Conservation (phyloP, 2,113 vertebrate species). For the Carassius carassius region DNA sequence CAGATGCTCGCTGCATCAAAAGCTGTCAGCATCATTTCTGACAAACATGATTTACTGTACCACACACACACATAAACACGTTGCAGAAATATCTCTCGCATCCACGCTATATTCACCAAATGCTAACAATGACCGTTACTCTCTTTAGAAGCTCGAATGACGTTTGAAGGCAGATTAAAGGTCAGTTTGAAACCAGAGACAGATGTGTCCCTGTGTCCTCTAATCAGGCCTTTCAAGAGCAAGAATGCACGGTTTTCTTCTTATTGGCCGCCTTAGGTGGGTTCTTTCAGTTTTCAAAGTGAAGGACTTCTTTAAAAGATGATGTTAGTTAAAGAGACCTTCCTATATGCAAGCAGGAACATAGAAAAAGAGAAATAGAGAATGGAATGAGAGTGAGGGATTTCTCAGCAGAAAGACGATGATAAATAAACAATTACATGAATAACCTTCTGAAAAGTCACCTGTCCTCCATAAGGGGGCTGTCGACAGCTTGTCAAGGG, state of each 20-base stretch:
- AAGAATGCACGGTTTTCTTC: conserved; percentile 4
- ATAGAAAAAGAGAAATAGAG: conserved; percentile 22
- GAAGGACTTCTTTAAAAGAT: conserved; percentile 45
- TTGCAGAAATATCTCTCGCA: neutral
- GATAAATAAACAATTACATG: conserved; percentile 82
- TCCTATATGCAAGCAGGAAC: conserved; percentile 15
- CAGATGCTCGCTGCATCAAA: conserved; percentile 47
- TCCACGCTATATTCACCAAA: neutral
- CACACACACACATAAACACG: conserved; percentile 12
- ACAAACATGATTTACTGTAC: conserved; percentile 57
- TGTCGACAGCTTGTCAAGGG: conserved; percentile 90
- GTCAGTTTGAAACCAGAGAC: conserved; percentile 29
- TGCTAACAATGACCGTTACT: conserved; percentile 20
- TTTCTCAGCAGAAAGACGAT: conserved; percentile 55
- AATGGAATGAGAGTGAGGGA: conserved; percentile 47
- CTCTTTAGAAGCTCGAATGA: conserved; percentile 13
- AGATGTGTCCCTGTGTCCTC: conserved; percentile 29
- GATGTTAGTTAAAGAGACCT: conserved; percentile 40
- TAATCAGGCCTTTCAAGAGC: conserved; percentile 16
- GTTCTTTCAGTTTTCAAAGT: conserved; percentile 18
- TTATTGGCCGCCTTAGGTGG: conserved; percentile 29
- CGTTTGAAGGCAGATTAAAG: conserved; percentile 18
- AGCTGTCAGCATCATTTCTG: conserved; percentile 57
- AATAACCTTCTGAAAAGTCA: conserved; percentile 86
- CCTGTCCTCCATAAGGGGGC: conserved; percentile 79